Percentiles rank a stretch among this genome's conserved stretches.
Evolutionary conservation across 2,888 invertebrate species (phyloP).

Genomic region (Eupithecia subumbrata): DNA sequence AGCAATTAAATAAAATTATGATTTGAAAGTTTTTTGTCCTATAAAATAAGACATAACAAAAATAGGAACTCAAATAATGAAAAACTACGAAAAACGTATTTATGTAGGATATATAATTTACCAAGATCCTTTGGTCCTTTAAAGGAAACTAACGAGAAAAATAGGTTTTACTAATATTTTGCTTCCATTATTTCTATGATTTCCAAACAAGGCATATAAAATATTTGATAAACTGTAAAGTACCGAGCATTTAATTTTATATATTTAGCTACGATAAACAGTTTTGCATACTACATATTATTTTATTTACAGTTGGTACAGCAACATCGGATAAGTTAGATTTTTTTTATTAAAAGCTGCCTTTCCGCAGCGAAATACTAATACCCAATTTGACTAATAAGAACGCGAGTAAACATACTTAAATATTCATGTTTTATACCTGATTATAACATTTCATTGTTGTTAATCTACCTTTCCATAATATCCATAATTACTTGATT

Average conservation of each 20-base stretch:
- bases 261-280: background rate
- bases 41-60: slow-evolving; percentile 27
- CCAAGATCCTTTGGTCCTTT: background rate
- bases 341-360: background rate
- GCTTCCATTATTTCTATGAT: background rate
- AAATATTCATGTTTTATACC: background rate
- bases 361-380: background rate
- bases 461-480: background rate
- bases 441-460: background rate
- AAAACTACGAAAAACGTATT: background rate
- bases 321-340: background rate
- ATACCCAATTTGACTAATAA: background rate
- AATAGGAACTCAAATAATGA: slow-evolving; percentile 15
- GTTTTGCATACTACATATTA: background rate
- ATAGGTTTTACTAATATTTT: background rate
- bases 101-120: background rate
- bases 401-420: background rate
- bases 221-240: background rate
- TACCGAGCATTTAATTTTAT: background rate
- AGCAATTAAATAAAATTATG: background rate
- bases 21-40: slow-evolving; percentile 21
- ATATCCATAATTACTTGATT: background rate
- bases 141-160: background rate
- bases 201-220: background rate
- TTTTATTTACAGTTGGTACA: background rate